Conservation (phyloP, 2,888 invertebrate genomes). For the Dryadula phaetusa region DNA sequence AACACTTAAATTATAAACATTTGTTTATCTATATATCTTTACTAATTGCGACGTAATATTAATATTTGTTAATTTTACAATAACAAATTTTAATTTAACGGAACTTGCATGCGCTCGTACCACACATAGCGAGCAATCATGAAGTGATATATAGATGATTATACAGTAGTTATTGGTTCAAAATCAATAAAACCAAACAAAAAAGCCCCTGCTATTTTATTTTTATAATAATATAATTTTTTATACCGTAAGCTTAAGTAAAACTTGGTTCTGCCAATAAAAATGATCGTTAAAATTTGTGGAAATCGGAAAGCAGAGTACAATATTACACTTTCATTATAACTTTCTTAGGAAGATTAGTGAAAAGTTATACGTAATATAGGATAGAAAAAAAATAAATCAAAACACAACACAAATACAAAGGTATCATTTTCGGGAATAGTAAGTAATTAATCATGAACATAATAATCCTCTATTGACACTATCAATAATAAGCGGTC, state of each 20-base stretch:
- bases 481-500: constrained; percentile 70
- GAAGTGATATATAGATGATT: too few relatives aligned
- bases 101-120: not conserved
- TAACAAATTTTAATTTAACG: not conserved
- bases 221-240: not conserved
- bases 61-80: not conserved
- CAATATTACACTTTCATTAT: constrained; percentile 43
- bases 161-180: not conserved
- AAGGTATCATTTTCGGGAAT: constrained; percentile 39
- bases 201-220: too few relatives aligned
- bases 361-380: not conserved
- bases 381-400: not conserved
- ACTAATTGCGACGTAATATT: not conserved
- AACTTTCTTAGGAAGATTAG: not conserved
- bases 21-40: not conserved
- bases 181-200: not conserved
- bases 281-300: not conserved
- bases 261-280: too few relatives aligned
- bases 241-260: not conserved
- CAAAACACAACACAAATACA: constrained; percentile 9
- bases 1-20: constrained; percentile 1
- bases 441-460: constrained; percentile 65
- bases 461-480: constrained; percentile 75
- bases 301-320: too few relatives aligned
- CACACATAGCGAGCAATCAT: too few relatives aligned